Percentiles rank a stretch among this genome's conserved stretches.
Evolutionary conservation across 2,113 vertebrate species (phyloP).

Genomic region (Narcine bancroftii): DNA sequence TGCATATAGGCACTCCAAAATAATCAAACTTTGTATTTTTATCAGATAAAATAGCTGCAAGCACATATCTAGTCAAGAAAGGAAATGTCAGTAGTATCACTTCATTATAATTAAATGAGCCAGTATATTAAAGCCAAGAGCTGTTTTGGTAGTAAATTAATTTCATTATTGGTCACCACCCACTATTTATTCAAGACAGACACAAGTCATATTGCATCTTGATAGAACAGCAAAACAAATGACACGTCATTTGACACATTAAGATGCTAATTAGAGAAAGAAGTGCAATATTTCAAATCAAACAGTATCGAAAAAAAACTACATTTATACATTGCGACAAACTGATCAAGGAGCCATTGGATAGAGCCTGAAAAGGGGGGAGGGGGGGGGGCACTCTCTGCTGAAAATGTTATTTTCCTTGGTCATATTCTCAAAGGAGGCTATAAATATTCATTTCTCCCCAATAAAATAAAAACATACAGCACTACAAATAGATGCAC

Average conservation of each 20-base stretch:
- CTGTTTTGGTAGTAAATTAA: constrained; percentile 2
- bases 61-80: neutral
- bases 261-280: constrained; percentile 6
- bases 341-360: neutral
- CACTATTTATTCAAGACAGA: constrained; percentile 6
- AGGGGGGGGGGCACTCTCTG: neutral
- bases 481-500: constrained; percentile 16
- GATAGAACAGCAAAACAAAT: neutral
- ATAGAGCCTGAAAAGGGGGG: neutral
- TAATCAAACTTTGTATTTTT: neutral
- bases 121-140: constrained; percentile 1
- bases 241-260: constrained; percentile 14
- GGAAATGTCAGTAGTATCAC: neutral
- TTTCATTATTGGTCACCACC: constrained; percentile 3
- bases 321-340: constrained; percentile 1
- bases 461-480: neutral
- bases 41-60: neutral
- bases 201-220: constrained; percentile 32
- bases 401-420: neutral
- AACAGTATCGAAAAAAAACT: constrained; percentile 17
- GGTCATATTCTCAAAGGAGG: neutral
- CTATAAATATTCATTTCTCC: neutral
- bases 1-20: neutral
- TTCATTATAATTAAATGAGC: constrained; percentile 1
- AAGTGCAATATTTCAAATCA: neutral